These are phyloP conservation scores for Gnatocerus cornutus DNA, from an alignment of 2,888 invertebrate species.

Conservation along the genomic window DNA sequence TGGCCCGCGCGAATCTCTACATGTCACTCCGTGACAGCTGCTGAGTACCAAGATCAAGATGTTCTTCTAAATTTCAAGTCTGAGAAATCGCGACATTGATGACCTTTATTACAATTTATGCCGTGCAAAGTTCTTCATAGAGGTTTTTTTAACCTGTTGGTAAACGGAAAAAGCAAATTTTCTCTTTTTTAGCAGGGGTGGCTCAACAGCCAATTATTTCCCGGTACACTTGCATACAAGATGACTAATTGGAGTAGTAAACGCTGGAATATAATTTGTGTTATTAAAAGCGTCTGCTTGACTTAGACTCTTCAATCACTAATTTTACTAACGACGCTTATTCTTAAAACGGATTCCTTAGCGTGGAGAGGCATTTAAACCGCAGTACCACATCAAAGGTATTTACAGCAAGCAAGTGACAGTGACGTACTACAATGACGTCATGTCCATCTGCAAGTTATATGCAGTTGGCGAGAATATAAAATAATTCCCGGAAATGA, in stretches of 20 bases:
- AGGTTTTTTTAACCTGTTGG: slow-evolving; percentile 22
- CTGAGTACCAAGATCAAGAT: slow-evolving; percentile 34
- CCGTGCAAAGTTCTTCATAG: slow-evolving; percentile 38
- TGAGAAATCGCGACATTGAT: slow-evolving; percentile 31
- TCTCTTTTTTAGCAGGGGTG: background rate
- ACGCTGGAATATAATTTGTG: slow-evolving; percentile 30
- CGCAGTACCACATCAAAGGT: slow-evolving; percentile 9
- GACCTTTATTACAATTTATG: slow-evolving; percentile 21
- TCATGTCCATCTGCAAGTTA: slow-evolving; percentile 56
- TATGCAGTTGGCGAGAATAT: slow-evolving; percentile 54
- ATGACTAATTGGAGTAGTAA: slow-evolving; percentile 45
- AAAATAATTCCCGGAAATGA: slow-evolving; percentile 57
- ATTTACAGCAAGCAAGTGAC: slow-evolving; percentile 46
- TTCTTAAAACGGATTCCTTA: slow-evolving; percentile 1
- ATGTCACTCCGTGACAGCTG: slow-evolving; percentile 43
- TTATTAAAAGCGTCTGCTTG: slow-evolving; percentile 41
- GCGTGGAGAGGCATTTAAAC: slow-evolving; percentile 43
- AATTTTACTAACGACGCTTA: slow-evolving; percentile 24
- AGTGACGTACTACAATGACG: slow-evolving; percentile 56
- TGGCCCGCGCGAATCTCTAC: slow-evolving; percentile 43
- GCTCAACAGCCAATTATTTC: slow-evolving; percentile 28
- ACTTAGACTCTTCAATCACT: slow-evolving; percentile 39
- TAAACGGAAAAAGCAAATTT: slow-evolving; percentile 27
- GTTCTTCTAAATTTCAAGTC: slow-evolving; percentile 37
- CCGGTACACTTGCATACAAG: slow-evolving; percentile 39